Evolutionary conservation across 53 echinoderm and acorn worm genomes (phyloP).

Genomic region (Patiria pectinifera): DNA sequence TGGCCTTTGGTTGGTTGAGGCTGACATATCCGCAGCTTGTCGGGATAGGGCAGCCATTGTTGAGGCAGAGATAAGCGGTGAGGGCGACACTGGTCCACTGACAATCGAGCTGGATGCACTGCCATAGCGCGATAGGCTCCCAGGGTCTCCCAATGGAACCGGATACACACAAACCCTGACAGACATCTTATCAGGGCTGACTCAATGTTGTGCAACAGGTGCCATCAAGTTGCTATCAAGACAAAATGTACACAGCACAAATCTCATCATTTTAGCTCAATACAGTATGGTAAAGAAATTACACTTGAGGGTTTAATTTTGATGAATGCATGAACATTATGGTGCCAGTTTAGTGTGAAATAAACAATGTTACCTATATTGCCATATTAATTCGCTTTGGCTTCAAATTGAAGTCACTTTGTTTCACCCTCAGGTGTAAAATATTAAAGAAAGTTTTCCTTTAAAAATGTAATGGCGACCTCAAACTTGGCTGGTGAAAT

Average conservation of each 20-base stretch:
- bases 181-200: slow-evolving; percentile 15
- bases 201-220: not conserved
- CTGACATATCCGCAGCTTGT: not conserved
- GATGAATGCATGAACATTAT: too few relatives aligned
- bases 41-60: slow-evolving; percentile 23
- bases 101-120: slow-evolving; percentile 15
- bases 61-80: slow-evolving; percentile 30
- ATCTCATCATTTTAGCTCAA: not conserved
- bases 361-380: too few relatives aligned
- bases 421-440: too few relatives aligned
- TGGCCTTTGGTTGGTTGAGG: not conserved
- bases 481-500: too few relatives aligned
- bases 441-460: too few relatives aligned
- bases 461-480: too few relatives aligned
- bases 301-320: too few relatives aligned
- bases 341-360: too few relatives aligned
- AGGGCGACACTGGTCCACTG: not conserved
- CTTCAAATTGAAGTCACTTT: too few relatives aligned
- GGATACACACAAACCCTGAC: slow-evolving; percentile 29
- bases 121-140: slow-evolving; percentile 20
- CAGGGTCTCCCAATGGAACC: slow-evolving; percentile 2
- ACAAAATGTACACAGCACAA: not conserved
- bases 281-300: too few relatives aligned
- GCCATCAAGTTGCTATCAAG: not conserved
- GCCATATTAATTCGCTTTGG: too few relatives aligned